These are phyloP conservation scores for Rosalia funebris DNA, from an alignment of 2,888 invertebrate species.

Conservation along the genomic window DNA sequence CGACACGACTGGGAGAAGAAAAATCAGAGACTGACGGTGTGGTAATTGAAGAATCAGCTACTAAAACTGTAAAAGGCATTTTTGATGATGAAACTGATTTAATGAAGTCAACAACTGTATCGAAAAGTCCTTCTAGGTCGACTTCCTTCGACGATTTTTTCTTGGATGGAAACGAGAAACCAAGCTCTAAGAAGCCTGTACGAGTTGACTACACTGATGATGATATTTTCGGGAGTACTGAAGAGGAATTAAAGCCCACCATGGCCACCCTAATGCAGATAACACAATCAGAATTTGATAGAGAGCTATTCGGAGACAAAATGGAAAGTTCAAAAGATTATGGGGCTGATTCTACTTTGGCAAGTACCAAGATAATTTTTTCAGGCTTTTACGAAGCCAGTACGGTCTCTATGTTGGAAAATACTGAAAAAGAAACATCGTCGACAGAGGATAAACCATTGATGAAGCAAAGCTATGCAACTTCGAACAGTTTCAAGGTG, in stretches of 20 bases:
- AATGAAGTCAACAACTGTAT: conserved; percentile 11
- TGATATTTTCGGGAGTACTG: conserved; percentile 52
- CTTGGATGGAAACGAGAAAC: conserved; percentile 34
- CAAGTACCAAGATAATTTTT: conserved; percentile 53
- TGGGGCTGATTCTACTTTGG: background rate
- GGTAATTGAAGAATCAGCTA: background rate
- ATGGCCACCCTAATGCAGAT: conserved; percentile 29
- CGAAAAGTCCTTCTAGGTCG: conserved; percentile 23
- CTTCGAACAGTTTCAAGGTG: conserved; percentile 67
- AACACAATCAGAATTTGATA: conserved; percentile 46
- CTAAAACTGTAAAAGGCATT: background rate
- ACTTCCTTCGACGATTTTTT: conserved; percentile 42
- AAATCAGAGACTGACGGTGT: background rate
- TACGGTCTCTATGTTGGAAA: conserved; percentile 38
- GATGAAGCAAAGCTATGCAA: conserved; percentile 66
- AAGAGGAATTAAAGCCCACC: conserved; percentile 34
- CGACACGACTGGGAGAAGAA: background rate
- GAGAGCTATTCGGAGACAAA: conserved; percentile 47
- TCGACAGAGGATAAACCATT: conserved; percentile 42
- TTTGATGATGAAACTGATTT: background rate
- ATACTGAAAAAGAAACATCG: conserved; percentile 19
- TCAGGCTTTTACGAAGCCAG: conserved; percentile 54
- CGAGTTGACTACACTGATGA: conserved; percentile 47
- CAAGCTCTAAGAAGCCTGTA: conserved; percentile 29
- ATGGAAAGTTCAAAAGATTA: conserved; percentile 19